These are phyloP conservation scores for Malurus cyaneus DNA, from an alignment of 2,113 vertebrate genomes.

Conservation along the genomic window DNA sequence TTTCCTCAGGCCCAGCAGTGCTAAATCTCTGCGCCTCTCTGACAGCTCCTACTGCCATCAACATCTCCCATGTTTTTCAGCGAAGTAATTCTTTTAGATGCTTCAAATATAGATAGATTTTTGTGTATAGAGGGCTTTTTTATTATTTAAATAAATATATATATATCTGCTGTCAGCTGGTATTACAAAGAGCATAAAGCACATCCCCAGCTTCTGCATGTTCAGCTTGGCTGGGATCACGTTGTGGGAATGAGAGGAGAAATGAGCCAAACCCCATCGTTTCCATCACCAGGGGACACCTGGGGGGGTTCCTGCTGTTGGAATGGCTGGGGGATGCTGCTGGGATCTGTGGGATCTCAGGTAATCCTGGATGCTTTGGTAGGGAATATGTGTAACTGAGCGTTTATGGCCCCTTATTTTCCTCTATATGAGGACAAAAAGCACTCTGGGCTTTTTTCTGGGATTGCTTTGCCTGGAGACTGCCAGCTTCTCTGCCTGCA, in stretches of 20 bases:
- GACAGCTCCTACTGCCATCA: background rate
- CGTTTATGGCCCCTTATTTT: background rate
- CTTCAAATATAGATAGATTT: slow-evolving; percentile 1
- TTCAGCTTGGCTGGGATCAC: background rate
- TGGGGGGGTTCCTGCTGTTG: background rate
- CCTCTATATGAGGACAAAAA: background rate
- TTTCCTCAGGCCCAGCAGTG: background rate
- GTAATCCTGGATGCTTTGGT: background rate
- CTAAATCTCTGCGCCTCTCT: background rate
- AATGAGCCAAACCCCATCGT: background rate
- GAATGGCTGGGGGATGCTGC: background rate
- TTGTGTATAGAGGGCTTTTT: background rate
- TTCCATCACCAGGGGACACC: background rate
- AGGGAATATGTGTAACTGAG: background rate
- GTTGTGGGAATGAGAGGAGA: background rate
- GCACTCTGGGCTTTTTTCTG: background rate
- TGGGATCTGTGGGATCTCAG: background rate
- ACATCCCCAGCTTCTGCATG: background rate
- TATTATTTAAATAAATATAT: background rate
- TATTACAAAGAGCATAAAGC: slow-evolving; percentile 3
- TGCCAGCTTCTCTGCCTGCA: background rate
- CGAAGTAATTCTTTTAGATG: background rate
- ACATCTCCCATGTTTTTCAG: background rate
- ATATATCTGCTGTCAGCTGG: background rate
- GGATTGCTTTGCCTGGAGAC: background rate